Evolutionary conservation across 1,140 invertebrate genomes (phyloP).

Genomic region (Dreissena rostriformis): DNA sequence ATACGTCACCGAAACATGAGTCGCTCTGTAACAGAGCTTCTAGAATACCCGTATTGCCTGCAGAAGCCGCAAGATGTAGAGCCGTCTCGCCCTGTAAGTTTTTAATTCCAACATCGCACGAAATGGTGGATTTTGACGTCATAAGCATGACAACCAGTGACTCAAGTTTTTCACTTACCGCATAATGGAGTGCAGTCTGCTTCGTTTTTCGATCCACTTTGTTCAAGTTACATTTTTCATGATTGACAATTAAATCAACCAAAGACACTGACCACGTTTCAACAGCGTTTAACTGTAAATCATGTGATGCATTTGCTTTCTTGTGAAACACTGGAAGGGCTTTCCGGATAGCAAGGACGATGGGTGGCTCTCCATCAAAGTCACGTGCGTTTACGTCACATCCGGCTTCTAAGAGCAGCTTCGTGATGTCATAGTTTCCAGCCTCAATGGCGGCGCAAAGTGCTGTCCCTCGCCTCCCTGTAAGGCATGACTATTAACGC

Average conservation of each 20-base stretch:
- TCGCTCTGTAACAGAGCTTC: conserved; percentile 14
- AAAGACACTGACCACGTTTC: conserved; percentile 21
- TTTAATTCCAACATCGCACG: conserved; percentile 31
- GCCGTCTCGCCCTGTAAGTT: conserved; percentile 36
- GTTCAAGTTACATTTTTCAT: conserved; percentile 29
- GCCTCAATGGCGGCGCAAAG: conserved; percentile 49
- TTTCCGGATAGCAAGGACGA: conserved; percentile 47
- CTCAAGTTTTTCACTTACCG: conserved; percentile 29
- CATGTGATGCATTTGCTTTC: neutral
- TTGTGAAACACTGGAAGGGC: neutral
- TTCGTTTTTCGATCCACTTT: conserved; percentile 50
- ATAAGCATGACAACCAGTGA: conserved; percentile 42
- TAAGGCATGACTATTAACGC: neutral
- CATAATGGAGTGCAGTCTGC: conserved; percentile 49
- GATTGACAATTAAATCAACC: conserved; percentile 26
- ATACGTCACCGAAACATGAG: conserved; percentile 34
- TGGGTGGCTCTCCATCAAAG: conserved; percentile 48
- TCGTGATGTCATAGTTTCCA: conserved; percentile 28
- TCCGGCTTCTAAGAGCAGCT: conserved; percentile 39
- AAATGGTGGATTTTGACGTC: neutral
- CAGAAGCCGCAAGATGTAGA: conserved; percentile 39
- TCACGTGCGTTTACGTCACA: conserved; percentile 45
- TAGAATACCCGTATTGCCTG: conserved; percentile 14
- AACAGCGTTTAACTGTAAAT: neutral
- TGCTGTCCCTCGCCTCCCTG: conserved; percentile 38